Conservation (phyloP, 2,888 invertebrate genomes). For the Adelognathus sp. region DNA sequence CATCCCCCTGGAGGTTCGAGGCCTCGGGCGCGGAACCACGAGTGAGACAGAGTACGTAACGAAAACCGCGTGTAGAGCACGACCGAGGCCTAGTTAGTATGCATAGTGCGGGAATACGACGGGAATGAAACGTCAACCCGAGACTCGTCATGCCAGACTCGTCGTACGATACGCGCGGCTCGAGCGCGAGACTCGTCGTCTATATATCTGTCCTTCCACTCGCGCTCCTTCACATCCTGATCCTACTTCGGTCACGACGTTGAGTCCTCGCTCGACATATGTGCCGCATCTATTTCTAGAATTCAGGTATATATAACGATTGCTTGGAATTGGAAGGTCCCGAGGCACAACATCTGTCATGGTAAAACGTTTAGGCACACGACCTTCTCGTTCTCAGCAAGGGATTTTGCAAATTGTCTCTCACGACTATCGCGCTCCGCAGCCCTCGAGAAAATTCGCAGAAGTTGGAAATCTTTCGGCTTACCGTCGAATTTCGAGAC, state of each 20-base stretch:
- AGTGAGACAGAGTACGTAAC: slow-evolving; percentile 20
- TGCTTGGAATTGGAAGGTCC: too few relatives aligned
- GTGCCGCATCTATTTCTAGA: slow-evolving; percentile 26
- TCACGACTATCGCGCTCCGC: not conserved
- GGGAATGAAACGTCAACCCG: slow-evolving; percentile 81
- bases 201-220: slow-evolving; percentile 55
- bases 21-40: slow-evolving; percentile 41
- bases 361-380: too few relatives aligned
- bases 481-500: not conserved
- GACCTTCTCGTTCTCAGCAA: too few relatives aligned
- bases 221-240: slow-evolving; percentile 8
- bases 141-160: slow-evolving; percentile 79
- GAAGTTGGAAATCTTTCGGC: not conserved
- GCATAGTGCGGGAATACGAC: slow-evolving; percentile 80
- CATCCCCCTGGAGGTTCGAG: slow-evolving; percentile 64
- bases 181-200: slow-evolving; percentile 42
- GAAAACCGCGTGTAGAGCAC: slow-evolving; percentile 34
- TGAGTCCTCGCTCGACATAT: slow-evolving; percentile 41
- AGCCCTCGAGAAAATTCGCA: not conserved
- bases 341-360: too few relatives aligned
- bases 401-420: not conserved
- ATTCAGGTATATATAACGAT: slow-evolving; percentile 14
- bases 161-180: slow-evolving; percentile 64
- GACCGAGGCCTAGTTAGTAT: slow-evolving; percentile 78
- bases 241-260: slow-evolving; percentile 35